phyloP scores from a whole-genome alignment of 2,113 vertebrate species.

The Boulengeromyrus knoepffleri region DNA sequence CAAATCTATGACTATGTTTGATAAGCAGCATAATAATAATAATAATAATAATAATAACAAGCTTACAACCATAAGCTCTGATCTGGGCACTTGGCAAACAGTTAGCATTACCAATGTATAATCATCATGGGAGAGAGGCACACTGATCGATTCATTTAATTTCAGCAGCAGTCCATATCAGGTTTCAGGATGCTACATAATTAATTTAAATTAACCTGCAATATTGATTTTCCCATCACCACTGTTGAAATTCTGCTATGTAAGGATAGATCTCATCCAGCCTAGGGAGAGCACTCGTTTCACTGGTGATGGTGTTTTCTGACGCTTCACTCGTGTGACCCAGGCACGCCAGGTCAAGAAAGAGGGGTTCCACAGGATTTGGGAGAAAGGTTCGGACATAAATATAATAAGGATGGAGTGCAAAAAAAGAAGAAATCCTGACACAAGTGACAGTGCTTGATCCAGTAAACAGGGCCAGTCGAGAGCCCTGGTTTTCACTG shows the following conservation, averaged over 20 bases:
- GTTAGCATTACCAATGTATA: not conserved
- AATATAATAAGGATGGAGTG: not conserved
- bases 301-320: not conserved
- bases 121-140: not conserved
- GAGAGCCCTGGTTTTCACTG: not conserved
- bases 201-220: slow-evolving; percentile 32
- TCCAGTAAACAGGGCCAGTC: not conserved
- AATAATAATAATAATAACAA: not conserved
- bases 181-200: slow-evolving; percentile 19
- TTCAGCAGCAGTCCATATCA: slow-evolving; percentile 17
- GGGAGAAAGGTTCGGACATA: not conserved
- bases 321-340: not conserved
- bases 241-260: not conserved
- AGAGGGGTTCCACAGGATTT: not conserved
- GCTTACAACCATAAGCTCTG: not conserved
- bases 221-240: slow-evolving; percentile 23
- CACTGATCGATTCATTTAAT: slow-evolving; percentile 19
- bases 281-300: not conserved
- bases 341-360: not conserved
- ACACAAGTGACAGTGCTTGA: not conserved
- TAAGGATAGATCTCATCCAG: not conserved
- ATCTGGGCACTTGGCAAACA: not conserved
- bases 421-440: not conserved
- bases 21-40: not conserved
- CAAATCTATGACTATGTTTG: not conserved